Evolutionary conservation across 2,888 invertebrate species (phyloP).

Genomic region (Antheraea yamamai): DNA sequence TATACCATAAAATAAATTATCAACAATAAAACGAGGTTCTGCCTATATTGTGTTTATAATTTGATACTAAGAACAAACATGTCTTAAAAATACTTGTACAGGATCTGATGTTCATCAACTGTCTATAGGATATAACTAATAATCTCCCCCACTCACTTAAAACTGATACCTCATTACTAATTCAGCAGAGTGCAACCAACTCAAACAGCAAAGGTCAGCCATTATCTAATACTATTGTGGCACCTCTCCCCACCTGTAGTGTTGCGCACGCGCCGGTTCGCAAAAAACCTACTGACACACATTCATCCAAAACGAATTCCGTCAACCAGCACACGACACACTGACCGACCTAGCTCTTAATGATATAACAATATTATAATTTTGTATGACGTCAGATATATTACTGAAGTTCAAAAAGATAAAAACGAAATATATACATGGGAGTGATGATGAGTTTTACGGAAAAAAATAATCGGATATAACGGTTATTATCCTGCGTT

Average conservation of each 20-base stretch:
- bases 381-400: background rate
- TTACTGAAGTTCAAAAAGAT: background rate
- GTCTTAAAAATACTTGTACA: background rate
- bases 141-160: background rate
- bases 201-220: conserved; percentile 62
- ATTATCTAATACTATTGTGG: conserved; percentile 65
- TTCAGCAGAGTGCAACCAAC: conserved; percentile 4
- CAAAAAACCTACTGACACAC: conserved; percentile 61
- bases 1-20: too few relatives aligned
- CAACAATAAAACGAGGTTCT: background rate
- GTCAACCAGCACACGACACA: conserved; percentile 37
- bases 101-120: background rate
- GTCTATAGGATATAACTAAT: background rate
- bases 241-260: conserved; percentile 30
- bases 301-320: conserved; percentile 44
- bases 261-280: conserved; percentile 43
- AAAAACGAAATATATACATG: background rate
- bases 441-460: background rate
- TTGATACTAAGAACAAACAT: background rate
- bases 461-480: background rate
- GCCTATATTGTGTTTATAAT: background rate
- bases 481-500: background rate
- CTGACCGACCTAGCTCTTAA: background rate
- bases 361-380: background rate
- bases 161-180: background rate